A percentile compares a stretch with the other conserved stretches of the same genome.
These are phyloP conservation scores for Chlorops oryzae DNA, from an alignment of 1,140 invertebrate species.

Conservation along the genomic window DNA sequence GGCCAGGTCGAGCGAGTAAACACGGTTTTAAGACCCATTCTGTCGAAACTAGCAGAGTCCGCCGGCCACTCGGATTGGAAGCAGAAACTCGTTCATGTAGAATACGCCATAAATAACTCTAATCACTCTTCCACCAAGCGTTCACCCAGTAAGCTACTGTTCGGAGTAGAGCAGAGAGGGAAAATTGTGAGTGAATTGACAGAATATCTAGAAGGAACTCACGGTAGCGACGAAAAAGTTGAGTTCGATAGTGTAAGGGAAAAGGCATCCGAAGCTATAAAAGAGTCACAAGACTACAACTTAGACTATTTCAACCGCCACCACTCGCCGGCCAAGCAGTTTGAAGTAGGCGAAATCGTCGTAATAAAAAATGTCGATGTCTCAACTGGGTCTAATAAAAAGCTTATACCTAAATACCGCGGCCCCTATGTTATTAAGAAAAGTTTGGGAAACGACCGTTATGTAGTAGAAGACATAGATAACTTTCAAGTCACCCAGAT, in stretches of 20 bases:
- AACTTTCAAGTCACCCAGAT: no score
- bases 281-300: neutral
- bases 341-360: neutral
- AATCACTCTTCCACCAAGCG: neutral
- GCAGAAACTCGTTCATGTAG: slow-evolving; percentile 1
- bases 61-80: neutral
- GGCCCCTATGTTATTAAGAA: neutral
- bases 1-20: slow-evolving; percentile 7
- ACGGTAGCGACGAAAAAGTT: neutral
- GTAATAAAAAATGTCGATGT: no score
- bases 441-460: neutral
- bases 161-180: slow-evolving; percentile 6
- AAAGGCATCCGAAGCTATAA: neutral
- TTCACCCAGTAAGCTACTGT: slow-evolving; percentile 1
- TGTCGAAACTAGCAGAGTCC: neutral
- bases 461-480: no score
- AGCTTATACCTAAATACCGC: no score
- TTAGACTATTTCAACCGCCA: neutral
- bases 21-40: slow-evolving; percentile 1
- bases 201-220: neutral
- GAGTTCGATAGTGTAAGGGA: neutral
- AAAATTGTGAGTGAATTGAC: slow-evolving; percentile 1
- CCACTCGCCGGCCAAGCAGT: neutral
- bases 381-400: no score
- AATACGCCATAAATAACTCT: slow-evolving; percentile 10